Evolutionary conservation across 35 echinoderm and acorn worm genomes (phyloP).

Genomic region (Ptychodera flava): DNA sequence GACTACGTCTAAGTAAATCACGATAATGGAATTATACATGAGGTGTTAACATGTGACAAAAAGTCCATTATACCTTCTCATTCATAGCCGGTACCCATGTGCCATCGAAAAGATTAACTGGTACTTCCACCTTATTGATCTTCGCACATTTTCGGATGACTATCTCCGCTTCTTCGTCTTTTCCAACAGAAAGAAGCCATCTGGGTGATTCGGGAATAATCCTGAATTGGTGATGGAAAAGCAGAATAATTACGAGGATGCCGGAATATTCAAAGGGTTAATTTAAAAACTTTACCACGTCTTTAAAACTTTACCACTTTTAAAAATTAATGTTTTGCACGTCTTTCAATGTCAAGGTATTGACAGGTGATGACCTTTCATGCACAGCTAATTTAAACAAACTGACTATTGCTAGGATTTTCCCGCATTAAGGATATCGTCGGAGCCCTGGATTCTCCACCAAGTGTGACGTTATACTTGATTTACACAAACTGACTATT

Average conservation of each 20-base stretch:
- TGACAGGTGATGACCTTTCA: neutral
- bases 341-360: neutral
- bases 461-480: too few relatives aligned
- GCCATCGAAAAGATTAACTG: slow-evolving; percentile 37
- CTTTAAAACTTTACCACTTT: neutral
- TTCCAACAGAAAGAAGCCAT: slow-evolving; percentile 32
- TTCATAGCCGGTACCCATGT: too few relatives aligned
- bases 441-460: too few relatives aligned
- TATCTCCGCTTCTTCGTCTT: slow-evolving; percentile 35
- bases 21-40: too few relatives aligned
- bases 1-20: too few relatives aligned
- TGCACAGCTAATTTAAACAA: slow-evolving; percentile 13
- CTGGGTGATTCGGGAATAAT: too few relatives aligned
- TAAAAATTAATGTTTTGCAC: neutral
- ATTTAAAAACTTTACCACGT: neutral
- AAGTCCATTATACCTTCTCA: too few relatives aligned
- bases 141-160: slow-evolving; percentile 39
- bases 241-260: neutral
- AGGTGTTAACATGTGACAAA: too few relatives aligned
- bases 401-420: too few relatives aligned
- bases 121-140: slow-evolving; percentile 38
- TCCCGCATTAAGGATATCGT: too few relatives aligned
- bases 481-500: too few relatives aligned
- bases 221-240: slow-evolving; percentile 47
- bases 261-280: neutral